Base-by-base conservation (phyloP, 2,888 invertebrate genomes). In the Drosophila tanythrix region DNA sequence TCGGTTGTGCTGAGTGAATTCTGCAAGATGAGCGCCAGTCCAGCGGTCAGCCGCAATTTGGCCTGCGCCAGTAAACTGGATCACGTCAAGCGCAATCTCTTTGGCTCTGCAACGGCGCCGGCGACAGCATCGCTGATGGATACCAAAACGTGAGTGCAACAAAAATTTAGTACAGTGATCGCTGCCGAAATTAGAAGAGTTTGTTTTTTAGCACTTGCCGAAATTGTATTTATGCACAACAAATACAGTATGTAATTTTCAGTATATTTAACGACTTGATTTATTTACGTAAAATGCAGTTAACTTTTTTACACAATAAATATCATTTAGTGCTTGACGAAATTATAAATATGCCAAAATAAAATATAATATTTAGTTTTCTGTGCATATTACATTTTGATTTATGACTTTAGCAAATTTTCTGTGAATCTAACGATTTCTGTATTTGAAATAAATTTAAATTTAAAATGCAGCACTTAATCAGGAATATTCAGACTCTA, bases 21-120 rank as follows among this genome's bases (percentile, higher is more conserved):
- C 71, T 91, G 91, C 75, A 91, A 91, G 77, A 81, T 93, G 71
- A 88, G 88, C 53, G 84, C 89, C 60, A 88, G 89, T 48, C 88
- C 88, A 18, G 69, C 82, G 40, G 71, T 92, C 18, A 80, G 76
- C 53, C 87, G 90, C 51, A 92, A 88, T 75, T 46, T 90, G 25
- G 82, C 92, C 27, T 91, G 91, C 64, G 90, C 82, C 48, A 80
- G 83, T 4, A 92, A 93, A 68, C 56, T 92, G 69, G 89, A 92
- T 71, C 89, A 91, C 71, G 91, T 93, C 52, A 93, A 92, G 82
- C 92, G 91, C 59, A 91, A 93, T 87, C 89, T 93, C 1, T 93
- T 93, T 77, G 93, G 93, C 10, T 76, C 91, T 11, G 77, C 89
- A 18, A n/a, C 55, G 3, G 11, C 77, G 31, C 75, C 89, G 18